Evolutionary conservation across 2,113 vertebrate genomes (phyloP).

Genomic region (Menura novaehollandiae): DNA sequence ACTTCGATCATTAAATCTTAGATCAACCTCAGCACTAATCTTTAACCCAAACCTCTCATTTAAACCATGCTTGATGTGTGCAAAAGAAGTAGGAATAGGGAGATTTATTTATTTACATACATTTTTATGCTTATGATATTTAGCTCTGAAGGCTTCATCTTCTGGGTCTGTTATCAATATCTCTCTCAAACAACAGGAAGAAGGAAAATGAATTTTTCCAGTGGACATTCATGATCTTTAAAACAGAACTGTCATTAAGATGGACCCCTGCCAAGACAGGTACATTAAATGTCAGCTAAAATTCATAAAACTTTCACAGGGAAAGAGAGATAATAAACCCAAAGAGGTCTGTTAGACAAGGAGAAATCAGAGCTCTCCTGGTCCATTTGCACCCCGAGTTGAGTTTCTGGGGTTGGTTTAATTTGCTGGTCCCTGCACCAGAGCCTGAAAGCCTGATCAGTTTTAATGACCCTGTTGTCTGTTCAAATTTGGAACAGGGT

Average conservation of each 20-base stretch:
- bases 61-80: not conserved
- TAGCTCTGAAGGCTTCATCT: not conserved
- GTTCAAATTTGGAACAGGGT: not conserved
- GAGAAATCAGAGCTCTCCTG: not conserved
- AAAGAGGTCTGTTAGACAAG: not conserved
- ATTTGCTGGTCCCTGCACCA: not conserved
- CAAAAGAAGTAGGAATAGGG: not conserved
- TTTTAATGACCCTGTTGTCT: not conserved
- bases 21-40: not conserved
- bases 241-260: not conserved
- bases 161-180: not conserved
- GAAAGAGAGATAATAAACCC: not conserved
- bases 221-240: not conserved
- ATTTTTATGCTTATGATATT: not conserved
- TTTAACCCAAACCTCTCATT: not conserved
- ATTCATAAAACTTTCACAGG: not conserved
- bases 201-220: not conserved
- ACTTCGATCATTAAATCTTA: not conserved
- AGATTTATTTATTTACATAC: not conserved
- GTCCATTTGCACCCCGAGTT: not conserved
- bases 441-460: not conserved
- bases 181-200: not conserved
- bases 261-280: not conserved
- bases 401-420: not conserved
- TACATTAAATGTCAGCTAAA: not conserved